These are phyloP conservation scores for Serinus canaria DNA, from an alignment of 2,113 vertebrate genomes.

Conservation along the genomic window DNA sequence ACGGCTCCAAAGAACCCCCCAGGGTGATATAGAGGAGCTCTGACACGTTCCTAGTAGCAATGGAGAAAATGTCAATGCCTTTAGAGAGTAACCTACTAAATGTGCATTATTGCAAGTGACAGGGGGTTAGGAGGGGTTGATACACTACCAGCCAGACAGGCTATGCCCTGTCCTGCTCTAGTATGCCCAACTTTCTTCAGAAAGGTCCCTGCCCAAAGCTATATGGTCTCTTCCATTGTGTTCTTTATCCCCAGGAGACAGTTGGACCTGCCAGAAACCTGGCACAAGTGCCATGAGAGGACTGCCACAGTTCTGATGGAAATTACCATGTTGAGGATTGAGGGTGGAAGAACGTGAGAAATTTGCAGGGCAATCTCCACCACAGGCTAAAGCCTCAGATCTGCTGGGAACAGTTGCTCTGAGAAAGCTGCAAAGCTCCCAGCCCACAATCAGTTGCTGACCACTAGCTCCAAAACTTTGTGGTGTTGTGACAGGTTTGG, in stretches of 20 bases:
- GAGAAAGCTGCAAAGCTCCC: not conserved
- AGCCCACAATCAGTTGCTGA: not conserved
- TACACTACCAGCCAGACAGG: not conserved
- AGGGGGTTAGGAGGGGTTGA: not conserved
- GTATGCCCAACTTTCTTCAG: not conserved
- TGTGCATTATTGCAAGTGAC: not conserved
- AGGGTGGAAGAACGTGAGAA: not conserved
- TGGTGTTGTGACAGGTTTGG: not conserved
- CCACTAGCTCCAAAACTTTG: not conserved
- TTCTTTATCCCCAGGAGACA: not conserved
- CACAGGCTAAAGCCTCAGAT: not conserved
- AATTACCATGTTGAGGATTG: not conserved
- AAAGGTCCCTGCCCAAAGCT: not conserved
- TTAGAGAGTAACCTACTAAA: not conserved
- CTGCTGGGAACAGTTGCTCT: not conserved
- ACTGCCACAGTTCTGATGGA: not conserved
- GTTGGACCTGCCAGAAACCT: not conserved
- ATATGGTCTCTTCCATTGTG: accelerated
- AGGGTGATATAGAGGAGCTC: not conserved
- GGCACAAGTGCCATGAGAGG: accelerated
- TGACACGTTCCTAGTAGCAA: not conserved
- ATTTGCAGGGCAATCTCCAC: not conserved
- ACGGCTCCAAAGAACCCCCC: not conserved
- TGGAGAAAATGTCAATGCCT: not conserved
- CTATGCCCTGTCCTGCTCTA: not conserved